Percentiles rank a stretch among this genome's conserved stretches.
phyloP scores from a whole-genome alignment of 2,888 invertebrate genomes.

The Ptilodon capucinus region DNA sequence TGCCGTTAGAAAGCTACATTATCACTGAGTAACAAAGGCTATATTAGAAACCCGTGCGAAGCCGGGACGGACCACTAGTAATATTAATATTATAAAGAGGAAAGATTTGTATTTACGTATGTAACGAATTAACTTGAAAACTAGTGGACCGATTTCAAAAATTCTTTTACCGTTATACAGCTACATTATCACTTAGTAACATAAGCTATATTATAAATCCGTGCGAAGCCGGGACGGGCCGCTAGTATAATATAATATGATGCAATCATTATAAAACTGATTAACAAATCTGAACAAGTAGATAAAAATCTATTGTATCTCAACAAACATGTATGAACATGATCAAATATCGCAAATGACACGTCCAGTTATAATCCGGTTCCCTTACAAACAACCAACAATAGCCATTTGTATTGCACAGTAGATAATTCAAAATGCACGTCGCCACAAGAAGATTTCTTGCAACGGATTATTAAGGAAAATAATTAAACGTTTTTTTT shows the following conservation, averaged over 20 bases:
- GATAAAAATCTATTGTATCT: not conserved
- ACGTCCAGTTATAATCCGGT: conserved; percentile 16
- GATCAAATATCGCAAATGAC: conserved; percentile 6
- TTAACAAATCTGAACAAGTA: not conserved
- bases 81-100: too few relatives aligned
- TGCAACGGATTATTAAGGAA: conserved; percentile 3
- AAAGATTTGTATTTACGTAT: too few relatives aligned
- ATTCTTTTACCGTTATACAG: too few relatives aligned
- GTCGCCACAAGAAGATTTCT: conserved; percentile 6
- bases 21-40: too few relatives aligned
- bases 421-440: conserved; percentile 10
- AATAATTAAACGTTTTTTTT: conserved; percentile 11
- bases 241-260: not conserved
- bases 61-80: too few relatives aligned
- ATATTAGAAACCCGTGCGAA: too few relatives aligned
- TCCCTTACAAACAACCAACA: conserved; percentile 15
- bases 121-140: too few relatives aligned
- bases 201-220: too few relatives aligned
- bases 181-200: too few relatives aligned
- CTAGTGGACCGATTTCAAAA: too few relatives aligned
- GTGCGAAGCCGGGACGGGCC: too few relatives aligned
- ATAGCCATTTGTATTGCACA: conserved; percentile 2
- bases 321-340: not conserved
- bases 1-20: too few relatives aligned
- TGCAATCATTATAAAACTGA: not conserved